Evolutionary conservation across 2,888 invertebrate species (phyloP).

Genomic region (Lathronympha strigana): DNA sequence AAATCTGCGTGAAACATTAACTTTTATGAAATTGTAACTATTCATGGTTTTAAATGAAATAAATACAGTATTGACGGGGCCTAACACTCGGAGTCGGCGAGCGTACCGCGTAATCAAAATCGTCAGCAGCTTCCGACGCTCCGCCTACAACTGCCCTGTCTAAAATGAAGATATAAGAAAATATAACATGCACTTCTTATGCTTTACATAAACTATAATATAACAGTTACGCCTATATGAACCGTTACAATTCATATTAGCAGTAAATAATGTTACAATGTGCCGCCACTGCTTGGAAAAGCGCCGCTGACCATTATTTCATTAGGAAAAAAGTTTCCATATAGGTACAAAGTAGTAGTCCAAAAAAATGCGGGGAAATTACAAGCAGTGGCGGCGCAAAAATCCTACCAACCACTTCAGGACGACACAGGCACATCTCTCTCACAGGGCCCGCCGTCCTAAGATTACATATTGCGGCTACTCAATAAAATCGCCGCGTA

Average conservation of each 20-base stretch:
- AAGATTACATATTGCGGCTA: conserved; percentile 74
- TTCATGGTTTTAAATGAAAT: conserved; percentile 72
- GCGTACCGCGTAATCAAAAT: conserved; percentile 21
- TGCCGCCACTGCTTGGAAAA: conserved; percentile 36
- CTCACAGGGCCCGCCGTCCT: conserved; percentile 55
- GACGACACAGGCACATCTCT: conserved; percentile 37
- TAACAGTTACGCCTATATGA: conserved; percentile 80
- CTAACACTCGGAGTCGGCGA: conserved; percentile 48
- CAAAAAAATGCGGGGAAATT: conserved; percentile 18
- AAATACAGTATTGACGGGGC: conserved; percentile 61
- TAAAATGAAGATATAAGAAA: conserved; percentile 74
- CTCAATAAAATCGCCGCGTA: conserved; percentile 82
- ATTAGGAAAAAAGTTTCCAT: conserved; percentile 14
- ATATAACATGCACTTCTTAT: conserved; percentile 81
- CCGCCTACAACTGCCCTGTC: conserved; percentile 28
- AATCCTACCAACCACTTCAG: conserved; percentile 56
- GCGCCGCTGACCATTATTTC: conserved; percentile 19
- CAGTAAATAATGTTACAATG: conserved; percentile 75
- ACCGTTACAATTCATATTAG: conserved; percentile 70
- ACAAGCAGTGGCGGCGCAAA: conserved; percentile 46
- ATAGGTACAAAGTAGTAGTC: conserved; percentile 16
- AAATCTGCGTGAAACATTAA: conserved; percentile 68
- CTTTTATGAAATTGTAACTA: conserved; percentile 70
- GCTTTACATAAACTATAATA: conserved; percentile 81
- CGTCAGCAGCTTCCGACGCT: background rate